Base-by-base conservation (phyloP, 2,888 invertebrate species). In the Rhorus exstirpatorius region DNA sequence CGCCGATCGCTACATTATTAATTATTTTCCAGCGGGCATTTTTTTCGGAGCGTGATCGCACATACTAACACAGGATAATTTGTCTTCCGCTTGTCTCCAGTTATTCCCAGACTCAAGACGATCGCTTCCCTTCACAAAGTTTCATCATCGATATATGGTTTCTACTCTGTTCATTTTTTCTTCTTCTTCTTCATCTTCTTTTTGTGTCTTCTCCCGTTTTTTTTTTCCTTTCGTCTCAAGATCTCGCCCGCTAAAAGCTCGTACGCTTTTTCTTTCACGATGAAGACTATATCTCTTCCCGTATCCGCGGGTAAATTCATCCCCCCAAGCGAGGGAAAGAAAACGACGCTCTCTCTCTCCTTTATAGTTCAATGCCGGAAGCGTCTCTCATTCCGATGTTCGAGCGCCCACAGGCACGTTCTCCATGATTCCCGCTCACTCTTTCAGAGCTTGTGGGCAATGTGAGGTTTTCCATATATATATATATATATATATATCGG, bases 341-440 rank as follows among this genome's bases (percentile, higher is more conserved):
- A 49, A 46, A 35, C 10, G 1, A 2, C 44, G 26, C 17, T 53
- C 38, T 41, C 19, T 61, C 46, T 78, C 46, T 3, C 35, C 19
- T 38, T 8, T 53, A 53, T 35, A 51, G 60, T 68, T 68, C 61
- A 17, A 41, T n/a, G 53, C 49, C 46, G 31, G 31, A 21, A 24
- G 38, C 38, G 24, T 24, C 63, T 19, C 63, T 71, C 71, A 61
- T 77, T 67, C 77, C 60, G 55, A 76, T 46, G 46, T 70, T 65
- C 72, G 38, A 26, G 55, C 63, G 71, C 71, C 76, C 76, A 35
- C 53, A 77, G 49, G 81, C 77, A 81, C 77, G 77, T 78, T 81
- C 55, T 44, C 3, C 61, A 14, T 41, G 65, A 41, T 81, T 68
- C 51, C 19, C 19, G 41, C 71, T 75, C 70, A 19, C 75, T 67